Percentiles rank a stretch among this genome's conserved stretches.
phyloP scores from a whole-genome alignment of 2,113 vertebrate genomes.

The Girardinichthys multiradiatus region DNA sequence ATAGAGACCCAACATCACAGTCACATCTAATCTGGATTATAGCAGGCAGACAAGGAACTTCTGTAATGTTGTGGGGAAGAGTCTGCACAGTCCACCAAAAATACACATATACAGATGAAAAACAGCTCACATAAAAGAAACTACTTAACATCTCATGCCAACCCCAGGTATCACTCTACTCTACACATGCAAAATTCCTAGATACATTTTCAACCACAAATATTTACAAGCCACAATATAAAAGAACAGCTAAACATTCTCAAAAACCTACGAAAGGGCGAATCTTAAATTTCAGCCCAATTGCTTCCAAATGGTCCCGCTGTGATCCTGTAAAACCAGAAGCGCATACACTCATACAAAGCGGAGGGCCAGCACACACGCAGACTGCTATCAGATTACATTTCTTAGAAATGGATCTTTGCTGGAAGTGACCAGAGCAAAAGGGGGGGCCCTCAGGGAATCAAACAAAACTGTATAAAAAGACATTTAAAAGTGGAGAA shows the following conservation, averaged over 20 bases:
- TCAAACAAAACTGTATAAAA: conserved; percentile 10
- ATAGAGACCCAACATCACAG: background rate
- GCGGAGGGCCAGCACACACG: conserved; percentile 55
- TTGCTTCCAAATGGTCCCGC: conserved; percentile 62
- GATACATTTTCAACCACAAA: conserved; percentile 35
- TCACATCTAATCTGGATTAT: conserved; percentile 1
- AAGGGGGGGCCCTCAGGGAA: conserved; percentile 38
- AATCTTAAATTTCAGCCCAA: conserved; percentile 62
- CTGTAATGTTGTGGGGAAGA: background rate
- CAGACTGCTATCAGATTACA: conserved; percentile 72
- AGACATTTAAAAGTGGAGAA: conserved; percentile 11
- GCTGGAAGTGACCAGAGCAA: conserved; percentile 66
- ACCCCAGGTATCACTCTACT: conserved; percentile 1
- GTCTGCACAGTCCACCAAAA: background rate
- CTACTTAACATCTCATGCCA: conserved; percentile 1
- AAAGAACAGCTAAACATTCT: conserved; percentile 47
- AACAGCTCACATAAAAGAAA: background rate
- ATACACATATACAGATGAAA: too few species aligned
- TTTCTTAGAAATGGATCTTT: conserved; percentile 69
- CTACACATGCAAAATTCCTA: conserved; percentile 23
- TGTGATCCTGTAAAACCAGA: conserved; percentile 68
- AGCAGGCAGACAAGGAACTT: conserved; percentile 6
- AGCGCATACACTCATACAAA: conserved; percentile 55
- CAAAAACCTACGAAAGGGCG: conserved; percentile 48
- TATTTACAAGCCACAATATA: conserved; percentile 53